Evolutionary conservation across 1,140 invertebrate species (phyloP), one percentile per base, ranked within the genome.

Genomic region (Campoletis sonorensis): DNA sequence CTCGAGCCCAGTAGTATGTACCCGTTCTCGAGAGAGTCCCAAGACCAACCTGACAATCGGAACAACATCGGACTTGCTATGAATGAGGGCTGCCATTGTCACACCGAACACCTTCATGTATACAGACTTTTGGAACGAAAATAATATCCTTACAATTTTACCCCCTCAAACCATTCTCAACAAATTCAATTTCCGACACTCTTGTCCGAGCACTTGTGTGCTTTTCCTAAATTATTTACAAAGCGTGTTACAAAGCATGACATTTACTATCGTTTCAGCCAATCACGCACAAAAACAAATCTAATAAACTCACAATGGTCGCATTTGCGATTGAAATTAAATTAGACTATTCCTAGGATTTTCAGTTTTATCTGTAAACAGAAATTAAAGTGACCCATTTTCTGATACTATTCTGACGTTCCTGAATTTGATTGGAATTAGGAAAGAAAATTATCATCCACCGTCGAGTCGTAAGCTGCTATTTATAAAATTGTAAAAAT

Each of bases 71-170:
- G 67, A 81, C 54, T 49, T 13, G 49, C 4, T 75, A 30, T 30
- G 80, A 83, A 81, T 84, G 81, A 71, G 37, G 79, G 58, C 68
- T 67, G 45, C 78, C 71, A 58, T 71, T 71, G 81, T 83, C 51
- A 45, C 77, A 71, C 61, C 54, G 71, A 54, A 54, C 45, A 26
- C 30, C 45, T n/a, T n/a, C n/a, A n/a, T 11, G 54, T 15, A 54
- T 26, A 54, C 10, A 33, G 30, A 33, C 30, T 16, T 21, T 54
- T 54, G 45, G 45, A 76, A 81, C 51, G 64, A 78, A 54, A 75
- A 64, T 78, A 78, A 64, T 78, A 78, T 77, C 49, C 23, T 80
- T 30, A 67, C 73, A 58, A 37, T 30, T 4, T 64, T 16, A 11
- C 58, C 40, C 40, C 40, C 40, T 45, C 40, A 45, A 80, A 61